These are phyloP conservation scores for Atherinosoma microstoma DNA, from an alignment of 2,797 vertebrate species.

Conservation along the genomic window DNA sequence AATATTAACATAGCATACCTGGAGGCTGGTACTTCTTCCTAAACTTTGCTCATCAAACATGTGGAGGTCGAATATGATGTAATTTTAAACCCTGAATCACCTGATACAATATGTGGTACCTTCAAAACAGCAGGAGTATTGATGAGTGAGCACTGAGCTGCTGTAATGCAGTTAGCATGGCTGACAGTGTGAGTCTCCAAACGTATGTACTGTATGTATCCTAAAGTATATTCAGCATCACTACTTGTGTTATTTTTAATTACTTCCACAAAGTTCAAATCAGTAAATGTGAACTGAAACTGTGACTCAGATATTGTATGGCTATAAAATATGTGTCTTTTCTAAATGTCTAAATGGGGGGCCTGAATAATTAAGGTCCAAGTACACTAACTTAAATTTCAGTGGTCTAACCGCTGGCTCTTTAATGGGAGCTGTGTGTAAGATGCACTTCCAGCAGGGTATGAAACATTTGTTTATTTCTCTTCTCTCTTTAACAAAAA, in stretches of 20 bases:
- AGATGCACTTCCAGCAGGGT: neutral
- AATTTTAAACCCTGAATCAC: too few relatives aligned
- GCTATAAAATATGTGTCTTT: neutral
- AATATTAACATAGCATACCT: too few relatives aligned
- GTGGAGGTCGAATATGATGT: too few relatives aligned
- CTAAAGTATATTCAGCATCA: neutral
- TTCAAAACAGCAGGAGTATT: neutral
- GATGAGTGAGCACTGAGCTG: neutral
- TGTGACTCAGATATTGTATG: neutral
- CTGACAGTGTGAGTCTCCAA: neutral
- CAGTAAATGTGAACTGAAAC: neutral
- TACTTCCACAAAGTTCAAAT: neutral
- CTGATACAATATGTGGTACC: neutral
- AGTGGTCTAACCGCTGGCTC: fast-evolving
- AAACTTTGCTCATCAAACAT: too few relatives aligned
- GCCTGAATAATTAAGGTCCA: neutral
- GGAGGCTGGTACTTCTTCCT: too few relatives aligned
- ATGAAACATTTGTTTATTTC: neutral
- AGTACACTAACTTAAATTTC: conserved; percentile 12
- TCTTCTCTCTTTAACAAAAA: neutral
- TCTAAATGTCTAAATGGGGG: neutral
- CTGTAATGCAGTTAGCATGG: neutral
- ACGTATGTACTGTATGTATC: too few relatives aligned
- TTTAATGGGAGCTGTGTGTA: neutral
- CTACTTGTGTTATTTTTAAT: neutral